Percentiles rank a stretch among this genome's conserved stretches.
phyloP scores from a whole-genome alignment of 2,113 vertebrate genomes.

The Hucho hucho region DNA sequence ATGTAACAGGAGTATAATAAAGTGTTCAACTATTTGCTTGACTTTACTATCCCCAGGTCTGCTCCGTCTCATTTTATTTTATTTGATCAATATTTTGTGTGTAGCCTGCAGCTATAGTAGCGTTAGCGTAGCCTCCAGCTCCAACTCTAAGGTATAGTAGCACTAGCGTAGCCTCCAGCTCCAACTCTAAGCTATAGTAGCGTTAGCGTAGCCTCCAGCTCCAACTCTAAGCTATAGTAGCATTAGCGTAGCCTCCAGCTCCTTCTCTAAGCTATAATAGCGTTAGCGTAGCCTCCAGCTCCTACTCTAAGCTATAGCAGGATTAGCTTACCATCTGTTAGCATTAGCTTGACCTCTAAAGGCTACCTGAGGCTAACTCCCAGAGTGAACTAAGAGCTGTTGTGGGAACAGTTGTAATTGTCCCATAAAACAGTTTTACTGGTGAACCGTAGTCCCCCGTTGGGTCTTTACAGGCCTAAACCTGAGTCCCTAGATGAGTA shows the following conservation, averaged over 20 bases:
- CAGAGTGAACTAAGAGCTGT: not conserved
- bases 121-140: not conserved
- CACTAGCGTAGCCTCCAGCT: not conserved
- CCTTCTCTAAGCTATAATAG: no score
- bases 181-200: not conserved
- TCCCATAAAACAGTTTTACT: not conserved
- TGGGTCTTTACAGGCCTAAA: conserved; percentile 29
- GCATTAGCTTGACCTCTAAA: no score
- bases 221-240: not conserved
- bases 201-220: not conserved
- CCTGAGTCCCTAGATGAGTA: conserved; percentile 9
- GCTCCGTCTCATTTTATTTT: no score
- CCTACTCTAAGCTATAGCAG: not conserved
- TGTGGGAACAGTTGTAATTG: conserved; percentile 11
- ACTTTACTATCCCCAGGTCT: no score
- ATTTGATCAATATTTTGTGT: no score
- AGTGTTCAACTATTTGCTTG: no score
- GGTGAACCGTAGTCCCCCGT: conserved; percentile 22
- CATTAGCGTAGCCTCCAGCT: no score
- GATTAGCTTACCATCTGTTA: not conserved
- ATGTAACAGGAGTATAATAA: no score
- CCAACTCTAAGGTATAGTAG: not conserved
- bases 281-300: not conserved
- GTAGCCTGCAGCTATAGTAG: not conserved
- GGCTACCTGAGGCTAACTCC: no score